A percentile compares a stretch with the other conserved stretches of the same genome.
Evolutionary conservation across 2,113 vertebrate genomes (phyloP).

Genomic region (Podarcis raffonei): DNA sequence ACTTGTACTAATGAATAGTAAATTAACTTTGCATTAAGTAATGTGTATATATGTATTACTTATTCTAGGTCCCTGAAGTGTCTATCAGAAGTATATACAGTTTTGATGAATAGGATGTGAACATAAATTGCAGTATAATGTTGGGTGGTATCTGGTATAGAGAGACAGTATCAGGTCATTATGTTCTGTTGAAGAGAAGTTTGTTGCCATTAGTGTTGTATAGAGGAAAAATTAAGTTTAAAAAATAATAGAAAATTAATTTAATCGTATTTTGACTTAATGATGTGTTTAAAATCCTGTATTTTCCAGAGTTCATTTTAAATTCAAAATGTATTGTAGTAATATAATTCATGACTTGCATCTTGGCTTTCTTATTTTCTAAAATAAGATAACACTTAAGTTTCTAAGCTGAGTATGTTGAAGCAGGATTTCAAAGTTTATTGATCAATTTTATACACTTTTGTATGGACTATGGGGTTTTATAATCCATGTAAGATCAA

Average conservation of each 20-base stretch:
- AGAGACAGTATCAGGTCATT: constrained; percentile 57
- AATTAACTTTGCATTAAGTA: constrained; percentile 67
- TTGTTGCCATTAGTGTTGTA: constrained; percentile 67
- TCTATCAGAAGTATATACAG: constrained; percentile 42
- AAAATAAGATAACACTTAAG: constrained; percentile 45
- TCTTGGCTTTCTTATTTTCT: constrained; percentile 40
- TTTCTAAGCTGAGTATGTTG: constrained; percentile 67
- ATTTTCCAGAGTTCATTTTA: constrained; percentile 52
- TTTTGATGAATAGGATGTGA: constrained; percentile 50
- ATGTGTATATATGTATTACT: constrained; percentile 52
- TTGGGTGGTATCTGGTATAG: constrained; percentile 35
- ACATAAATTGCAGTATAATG: constrained; percentile 24
- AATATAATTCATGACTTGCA: constrained; percentile 72
- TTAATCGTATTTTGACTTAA: constrained; percentile 67
- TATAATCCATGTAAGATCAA: constrained; percentile 73
- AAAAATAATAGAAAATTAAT: constrained; percentile 68
- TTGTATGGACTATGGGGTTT: constrained; percentile 79
- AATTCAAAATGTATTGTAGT: constrained; percentile 60
- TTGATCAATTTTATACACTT: constrained; percentile 84
- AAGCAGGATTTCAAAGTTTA: constrained; percentile 82
- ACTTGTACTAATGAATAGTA: constrained; percentile 60
- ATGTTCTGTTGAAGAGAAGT: constrained; percentile 51
- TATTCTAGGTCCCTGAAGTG: constrained; percentile 25
- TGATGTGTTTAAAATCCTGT: constrained; percentile 57
- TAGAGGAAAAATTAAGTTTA: constrained; percentile 65